Evolutionary conservation across 2,113 vertebrate species (phyloP), one percentile per base, ranked within the genome.

Genomic region (Smithornis capensis): DNA sequence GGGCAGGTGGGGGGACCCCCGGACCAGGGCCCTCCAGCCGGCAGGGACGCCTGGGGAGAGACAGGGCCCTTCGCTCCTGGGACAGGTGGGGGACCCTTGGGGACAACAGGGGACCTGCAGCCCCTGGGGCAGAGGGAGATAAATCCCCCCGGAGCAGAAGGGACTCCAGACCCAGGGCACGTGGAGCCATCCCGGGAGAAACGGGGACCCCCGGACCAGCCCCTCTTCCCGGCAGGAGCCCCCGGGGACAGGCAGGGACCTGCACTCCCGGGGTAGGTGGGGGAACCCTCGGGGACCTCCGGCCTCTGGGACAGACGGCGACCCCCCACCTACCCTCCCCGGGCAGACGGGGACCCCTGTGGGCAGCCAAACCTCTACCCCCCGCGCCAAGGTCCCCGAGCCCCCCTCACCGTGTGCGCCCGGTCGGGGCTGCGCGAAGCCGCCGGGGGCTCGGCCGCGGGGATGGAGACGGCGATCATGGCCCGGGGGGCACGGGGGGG

Each of bases 381-480:
- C 45, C 56, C 56, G 33, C 31, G 7, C 22, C 52, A 28, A 10
- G 21, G 23, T 38, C 16, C 60, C 47, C 81, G 11, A 10, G 24
- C 21, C 40, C 11, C 21, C 25, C 98, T 98, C 95, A 99, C 98
- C 97, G 98, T 99, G 89, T 93, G 98, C 28, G 91, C 55, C 82
- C 98, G 98, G 10, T 98, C 98, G 1, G 98, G 95, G 91, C 98
- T 97, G 13, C 97, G 95, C 56, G 64, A 67, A 0, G 52, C 55
- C 12, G 65, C 49, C 71, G 59, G 65, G 9, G 98, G 97, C 94
- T 97, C 97, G 87, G 98, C 94, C 1, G 98, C 97, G 9, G 98
- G 98, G 52, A 99, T 98, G 74, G 97, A 98, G 19, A 99, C 98
- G 47, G 97, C 93, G 73, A 98, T 97, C 98, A 98, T 98, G 21